Evolutionary conservation across 1,140 invertebrate species (phyloP), one percentile per base, ranked within the genome.

Genomic region (Coboldia fuscipes): DNA sequence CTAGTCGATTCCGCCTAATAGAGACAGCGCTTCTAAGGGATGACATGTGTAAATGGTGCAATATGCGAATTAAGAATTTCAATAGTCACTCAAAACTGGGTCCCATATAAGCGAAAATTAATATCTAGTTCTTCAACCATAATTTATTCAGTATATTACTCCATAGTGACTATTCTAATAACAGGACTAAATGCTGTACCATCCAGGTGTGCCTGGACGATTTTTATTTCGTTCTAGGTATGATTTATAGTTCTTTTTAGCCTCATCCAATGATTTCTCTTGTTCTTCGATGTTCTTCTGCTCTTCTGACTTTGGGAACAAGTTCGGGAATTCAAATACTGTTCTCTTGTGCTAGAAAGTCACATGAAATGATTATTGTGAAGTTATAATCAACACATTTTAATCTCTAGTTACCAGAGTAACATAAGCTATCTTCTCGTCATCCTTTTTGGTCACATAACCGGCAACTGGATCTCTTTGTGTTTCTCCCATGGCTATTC

Each of bases 351-450:
- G 62, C 68, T 68, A 41, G 10, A 63, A 48, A 34, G 16, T 34
- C 37, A 41, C 36, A 32, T 33, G 24, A 44, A 37, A 40, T 35
- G 35, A 39, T 18, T 32, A 34, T 37, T 27, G 6, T 30, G 29
- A 5, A 17, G 20, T 10, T 16, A 14, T 20, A 22, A 22, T 17
- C 20, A 15, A 28, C 21, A 19, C 34, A 30, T 13, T 7, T 28
- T 33, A n/a, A 16, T 23, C 12, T 21, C 15, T n/a, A 26, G 65
- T 66, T 64, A 86, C 83, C 63, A 93, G 47, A 39, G 64, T 65
- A 30, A 86, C 72, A 63, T 73, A 82, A 31, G 83, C 85, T 45
- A 71, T 50, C 62, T 85, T 85, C 6, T 67, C 60, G 50, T 92
- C 84, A 48, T 86, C 79, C n/a, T 80, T 72, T 59, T 88, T 86